These are phyloP conservation scores for Formica exsecta DNA, from an alignment of 1,140 invertebrate species.

Conservation along the genomic window DNA sequence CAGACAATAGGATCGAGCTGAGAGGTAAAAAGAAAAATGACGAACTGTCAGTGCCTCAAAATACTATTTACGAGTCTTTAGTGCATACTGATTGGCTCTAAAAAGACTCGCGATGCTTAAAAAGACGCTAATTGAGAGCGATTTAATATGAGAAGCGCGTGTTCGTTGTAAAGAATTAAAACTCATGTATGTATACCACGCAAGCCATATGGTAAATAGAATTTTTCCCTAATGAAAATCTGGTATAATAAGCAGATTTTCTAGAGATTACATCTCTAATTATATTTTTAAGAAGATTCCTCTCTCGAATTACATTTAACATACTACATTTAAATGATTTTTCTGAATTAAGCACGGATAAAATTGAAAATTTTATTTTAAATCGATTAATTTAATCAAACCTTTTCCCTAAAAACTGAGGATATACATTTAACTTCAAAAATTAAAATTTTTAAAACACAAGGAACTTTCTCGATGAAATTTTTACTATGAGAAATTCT, in stretches of 20 bases:
- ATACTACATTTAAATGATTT: neutral
- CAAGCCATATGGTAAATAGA: neutral
- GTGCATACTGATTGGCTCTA: slow-evolving; percentile 43
- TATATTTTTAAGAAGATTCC: no score
- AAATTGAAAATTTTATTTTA: neutral
- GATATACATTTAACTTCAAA: neutral
- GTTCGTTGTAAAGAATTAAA: slow-evolving; percentile 30
- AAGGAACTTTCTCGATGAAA: neutral
- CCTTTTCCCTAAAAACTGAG: neutral
- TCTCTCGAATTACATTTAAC: neutral
- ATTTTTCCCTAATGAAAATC: neutral
- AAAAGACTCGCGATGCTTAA: slow-evolving; percentile 41
- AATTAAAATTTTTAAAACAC: neutral
- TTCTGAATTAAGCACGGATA: neutral
- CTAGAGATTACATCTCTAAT: no score
- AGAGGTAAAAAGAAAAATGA: slow-evolving; percentile 50
- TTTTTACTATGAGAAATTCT: neutral
- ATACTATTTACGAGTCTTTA: slow-evolving; percentile 54
- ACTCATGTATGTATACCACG: neutral
- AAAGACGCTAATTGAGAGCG: slow-evolving; percentile 35
- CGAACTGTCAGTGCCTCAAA: slow-evolving; percentile 14
- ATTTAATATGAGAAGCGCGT: slow-evolving; percentile 24
- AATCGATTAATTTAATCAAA: neutral
- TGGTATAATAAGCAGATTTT: neutral
- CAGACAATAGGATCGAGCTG: slow-evolving; percentile 9